Base-by-base conservation (phyloP, 2,797 vertebrate genomes). In the Zenarchopterus dispar region DNA sequence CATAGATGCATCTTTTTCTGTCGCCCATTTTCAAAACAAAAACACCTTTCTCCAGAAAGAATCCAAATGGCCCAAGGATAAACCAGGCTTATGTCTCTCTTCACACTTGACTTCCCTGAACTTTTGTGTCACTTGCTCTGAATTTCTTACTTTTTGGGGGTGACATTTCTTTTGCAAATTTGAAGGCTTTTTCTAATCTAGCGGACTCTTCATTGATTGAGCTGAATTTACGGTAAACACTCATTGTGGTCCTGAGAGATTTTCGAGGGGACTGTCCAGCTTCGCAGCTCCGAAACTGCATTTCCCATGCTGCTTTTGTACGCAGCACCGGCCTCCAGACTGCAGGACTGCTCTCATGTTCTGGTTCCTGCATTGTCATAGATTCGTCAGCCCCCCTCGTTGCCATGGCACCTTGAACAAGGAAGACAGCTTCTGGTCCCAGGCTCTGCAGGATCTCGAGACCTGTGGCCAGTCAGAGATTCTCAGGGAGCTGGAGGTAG, bases 401-500 rank as follows among this genome's bases (percentile, higher is more conserved):
- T 94, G 93, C 93, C 94, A 93, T 70, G 94, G 94, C 84, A 93
- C 94, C 84, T 92, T 93, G 39, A 93, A 95, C 78, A 93, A 92
- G 4, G 95, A 96, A 56, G 96, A 97, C 92, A 95, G 93, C 91
- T 97, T 97, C 91, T 99, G 98, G 98, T 95, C 93, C 74, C 97
- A 97, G 90, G 97, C 97, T 84, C 91, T 99, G 76, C 97, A 98
- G 90, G 97, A 99, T 92, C 95, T 98, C 78, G 94, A 99, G 94
- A 98, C 97, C 58, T 98, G 98, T 8, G 97, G 98, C 78, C 97
- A 99, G 90, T 97, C 97, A 3, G 97, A 97, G 88, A 96, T 99
- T 88, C 95, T 99, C 87, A 93, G 97, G 91, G 97, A 99, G 75
- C 94, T 99, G 79, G 97, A 99, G 97, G 98, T 99, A 95, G 80